Evolutionary conservation across 2,797 vertebrate genomes (phyloP), one percentile per base, ranked within the genome.

Genomic region (Loris lydekkerianus): DNA sequence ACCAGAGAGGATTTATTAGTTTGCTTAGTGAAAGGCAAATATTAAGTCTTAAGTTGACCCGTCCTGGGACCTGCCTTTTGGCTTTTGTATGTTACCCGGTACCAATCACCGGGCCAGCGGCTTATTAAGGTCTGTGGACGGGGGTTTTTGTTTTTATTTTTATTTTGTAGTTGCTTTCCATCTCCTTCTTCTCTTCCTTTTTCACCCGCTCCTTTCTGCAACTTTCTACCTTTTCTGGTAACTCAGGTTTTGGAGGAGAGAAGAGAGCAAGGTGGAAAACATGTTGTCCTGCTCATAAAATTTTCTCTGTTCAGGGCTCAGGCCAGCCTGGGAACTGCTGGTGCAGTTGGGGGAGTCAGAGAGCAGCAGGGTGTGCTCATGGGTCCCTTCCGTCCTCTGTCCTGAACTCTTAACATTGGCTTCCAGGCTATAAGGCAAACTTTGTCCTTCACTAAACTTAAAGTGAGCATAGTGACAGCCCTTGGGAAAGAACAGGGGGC

Each of bases 1-100:
- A 77, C 46, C 10, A 0, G 53, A 18, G 92, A 67, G 97, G 96
- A 98, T 98, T 98, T 98, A 98, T 97, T 97, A 97, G 98, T 98
- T 98, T 99, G 98, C 97, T 98, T 95, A 98, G 80, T 27, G 93
- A 75, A 98, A 97, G 4, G 97, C 97, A 98, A 98, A 98, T 82
- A 98, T 94, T 91, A 97, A 98, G 96, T 49, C 90, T 81, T 77
- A 0, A 89, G 65, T 40, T 95, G 94, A 91, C 94, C 0, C 9
- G 89, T 91, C 96, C 96, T 61, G 56, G 93, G 86, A 93, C 97
- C 97, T 94, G 98, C 94, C 97, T 96, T 93, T 95, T 77, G 96
- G 92, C 97, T 97, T 97, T 98, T 97, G 97, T 98, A 86, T 89
- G 96, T 97, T 58, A n/a, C 11, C 21, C 78, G 91, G 82, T 29